Base-by-base conservation (phyloP, 2,113 vertebrate genomes). In the Cynocephalus volans region DNA sequence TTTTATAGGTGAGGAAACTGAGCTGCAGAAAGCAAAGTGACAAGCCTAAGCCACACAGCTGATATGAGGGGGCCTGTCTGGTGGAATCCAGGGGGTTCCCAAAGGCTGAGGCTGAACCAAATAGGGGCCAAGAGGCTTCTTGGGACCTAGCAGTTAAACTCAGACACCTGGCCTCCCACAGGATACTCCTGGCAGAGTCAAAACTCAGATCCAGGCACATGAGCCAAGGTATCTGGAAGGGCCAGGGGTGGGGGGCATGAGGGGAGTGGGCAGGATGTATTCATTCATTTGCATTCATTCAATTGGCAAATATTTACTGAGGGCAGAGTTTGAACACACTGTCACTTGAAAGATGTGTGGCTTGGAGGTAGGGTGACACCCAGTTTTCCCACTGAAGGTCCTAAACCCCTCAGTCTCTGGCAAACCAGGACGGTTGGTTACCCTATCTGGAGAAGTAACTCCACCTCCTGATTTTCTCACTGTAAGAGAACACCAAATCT, bases 1-100 rank as follows among this genome's bases (percentile, higher is more conserved):
- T 56, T 76, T 88, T n/a, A 28, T 6, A 94, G 31, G 28, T 36
- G 31, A 86, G 83, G n/a, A 90, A 72, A 87, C 77, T 52, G n/a
- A 73, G 83, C 26, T 54, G 48, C 33, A 87, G 31, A 54, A 81
- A 94, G 52, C 45, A 75, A 81, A 48, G 70, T 26, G 58, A 77
- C 50, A 69, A 65, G 64, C 19, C 50, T 69, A 28, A 36, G 11
- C 56, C 45, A 60, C 73, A 56, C 77, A 84, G 33, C 18, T 62
- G 26, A 6, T 33, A 17, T 60, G 17, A 81, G 54, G 14, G 28
- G 33, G 9, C 33, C 77, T 70, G 19, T 21, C 28, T 48, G 13
- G 23, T 33, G 28, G 15, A 76, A 21, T n/a, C 36, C n/a, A 15
- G 31, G 26, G 6, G 9, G 14, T 31, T 58, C 67, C 80, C 52